Evolutionary conservation across 2,888 invertebrate genomes (phyloP), one percentile per base, ranked within the genome.

Genomic region (Glaucopsyche alexis): DNA sequence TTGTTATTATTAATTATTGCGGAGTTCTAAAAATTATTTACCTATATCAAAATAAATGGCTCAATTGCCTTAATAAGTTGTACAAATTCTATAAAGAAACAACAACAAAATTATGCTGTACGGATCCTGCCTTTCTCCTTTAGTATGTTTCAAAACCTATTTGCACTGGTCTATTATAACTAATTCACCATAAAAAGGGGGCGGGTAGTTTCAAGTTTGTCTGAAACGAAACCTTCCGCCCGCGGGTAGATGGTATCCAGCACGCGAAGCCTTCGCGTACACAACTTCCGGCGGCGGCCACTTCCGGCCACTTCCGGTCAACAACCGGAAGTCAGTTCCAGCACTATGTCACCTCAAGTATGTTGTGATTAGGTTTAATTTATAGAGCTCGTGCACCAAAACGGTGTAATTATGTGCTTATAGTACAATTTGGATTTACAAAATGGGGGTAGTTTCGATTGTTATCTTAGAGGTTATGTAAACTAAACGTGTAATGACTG

Each of bases 231-330:
- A 14, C 60, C 60, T 60, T 67, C 67, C 67, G 67, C 67, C 42
- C 14, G 45, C 45, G n/a, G 42, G 16, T 38, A 19, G 71, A 19
- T 72, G 45, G 66, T 72, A 72, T 74, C 73, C 76, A 77, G 84
- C 90, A 91, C 91, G 91, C 90, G 87, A 91, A 89, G 89, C 86
- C 90, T 90, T 87, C 89, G 89, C 89, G 90, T 91, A 89, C 89
- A 90, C 91, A 87, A 89, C 90, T 89, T 89, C 89, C 89, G 87
- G 84, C 76, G 77, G 79, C 78, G 84, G 84, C 81, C 82, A 81
- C 82, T 82, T 81, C 84, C 85, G 84, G 82, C 80, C 74, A 74
- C 60, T 60, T 60, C 80, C 84, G 85, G 85, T 84, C 87, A 82
- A 83, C 84, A 82, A 78, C 87, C 88, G 89, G 90, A 90, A 82